These are phyloP conservation scores for Cryptocephalus moraei DNA, from an alignment of 2,888 invertebrate genomes.

Conservation along the genomic window DNA sequence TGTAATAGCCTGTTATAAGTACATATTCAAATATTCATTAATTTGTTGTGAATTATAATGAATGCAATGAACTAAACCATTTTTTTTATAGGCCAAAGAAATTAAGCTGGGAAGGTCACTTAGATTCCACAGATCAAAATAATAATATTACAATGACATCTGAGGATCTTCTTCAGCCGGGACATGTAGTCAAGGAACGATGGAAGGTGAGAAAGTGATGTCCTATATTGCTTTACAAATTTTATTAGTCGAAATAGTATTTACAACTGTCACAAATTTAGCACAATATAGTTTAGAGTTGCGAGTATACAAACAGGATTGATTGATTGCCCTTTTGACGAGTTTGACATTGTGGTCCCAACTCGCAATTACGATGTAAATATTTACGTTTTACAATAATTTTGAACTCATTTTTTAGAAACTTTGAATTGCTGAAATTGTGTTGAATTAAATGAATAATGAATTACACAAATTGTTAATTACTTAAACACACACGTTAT, in stretches of 20 bases:
- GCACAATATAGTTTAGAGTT: background rate
- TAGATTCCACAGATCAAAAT: conserved; percentile 48
- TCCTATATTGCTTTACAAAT: no score
- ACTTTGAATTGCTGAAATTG: no score
- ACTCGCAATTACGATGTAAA: no score
- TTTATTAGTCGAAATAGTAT: no score
- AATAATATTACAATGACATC: conserved; percentile 79
- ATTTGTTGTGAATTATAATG: no score
- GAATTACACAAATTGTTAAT: no score
- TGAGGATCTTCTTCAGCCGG: conserved; percentile 90
- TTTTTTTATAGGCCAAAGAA: conserved; percentile 32
- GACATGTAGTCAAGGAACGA: conserved; percentile 94
- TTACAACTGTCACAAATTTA: conserved; percentile 4
- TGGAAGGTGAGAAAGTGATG: conserved; percentile 79
- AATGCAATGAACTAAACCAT: background rate
- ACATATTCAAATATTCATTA: no score
- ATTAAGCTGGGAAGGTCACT: conserved; percentile 36
- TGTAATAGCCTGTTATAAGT: no score
- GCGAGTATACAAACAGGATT: background rate
- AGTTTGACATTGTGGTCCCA: background rate
- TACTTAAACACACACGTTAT: no score
- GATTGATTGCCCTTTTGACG: background rate
- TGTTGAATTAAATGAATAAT: no score
- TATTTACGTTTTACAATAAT: no score
- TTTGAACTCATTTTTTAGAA: no score